Conservation (phyloP, 2,888 invertebrate genomes). For the Drosophila aldrichi region DNA sequence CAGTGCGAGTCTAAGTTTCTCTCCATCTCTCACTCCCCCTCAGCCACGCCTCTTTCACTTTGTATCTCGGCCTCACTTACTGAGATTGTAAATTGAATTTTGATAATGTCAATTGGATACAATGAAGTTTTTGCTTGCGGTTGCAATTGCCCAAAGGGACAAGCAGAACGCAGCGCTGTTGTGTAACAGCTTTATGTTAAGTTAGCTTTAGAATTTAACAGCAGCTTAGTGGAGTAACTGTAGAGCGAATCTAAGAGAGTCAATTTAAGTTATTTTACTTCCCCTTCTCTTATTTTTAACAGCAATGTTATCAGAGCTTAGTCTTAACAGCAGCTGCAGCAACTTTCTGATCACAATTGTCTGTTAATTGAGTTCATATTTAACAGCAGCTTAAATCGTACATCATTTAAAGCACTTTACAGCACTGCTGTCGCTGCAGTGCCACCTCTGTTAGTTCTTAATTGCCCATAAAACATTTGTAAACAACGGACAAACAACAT, state of each 20-base stretch:
- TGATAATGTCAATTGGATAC: conserved; percentile 75
- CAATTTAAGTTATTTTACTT: too few relatives aligned
- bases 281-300: neutral
- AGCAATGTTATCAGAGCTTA: neutral
- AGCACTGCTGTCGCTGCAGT: conserved; percentile 4
- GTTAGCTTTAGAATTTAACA: neutral
- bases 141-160: conserved; percentile 20
- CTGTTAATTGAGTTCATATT: neutral
- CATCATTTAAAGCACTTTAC: neutral
- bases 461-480: conserved; percentile 48
- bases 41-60: neutral
- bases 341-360: neutral
- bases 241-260: neutral
- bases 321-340: neutral
- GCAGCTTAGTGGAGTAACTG: neutral
- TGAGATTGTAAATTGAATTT: conserved; percentile 78
- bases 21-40: neutral
- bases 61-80: conserved; percentile 1
- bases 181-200: conserved; percentile 13
- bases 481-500: conserved; percentile 35
- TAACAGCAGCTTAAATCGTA: conserved; percentile 6
- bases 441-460: conserved; percentile 20
- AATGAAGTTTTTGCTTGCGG: conserved; percentile 65
- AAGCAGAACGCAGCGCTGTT: neutral
- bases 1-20: conserved; percentile 36